Base-by-base conservation (phyloP, 2,113 vertebrate genomes). In the Mormyrus lacerda region DNA sequence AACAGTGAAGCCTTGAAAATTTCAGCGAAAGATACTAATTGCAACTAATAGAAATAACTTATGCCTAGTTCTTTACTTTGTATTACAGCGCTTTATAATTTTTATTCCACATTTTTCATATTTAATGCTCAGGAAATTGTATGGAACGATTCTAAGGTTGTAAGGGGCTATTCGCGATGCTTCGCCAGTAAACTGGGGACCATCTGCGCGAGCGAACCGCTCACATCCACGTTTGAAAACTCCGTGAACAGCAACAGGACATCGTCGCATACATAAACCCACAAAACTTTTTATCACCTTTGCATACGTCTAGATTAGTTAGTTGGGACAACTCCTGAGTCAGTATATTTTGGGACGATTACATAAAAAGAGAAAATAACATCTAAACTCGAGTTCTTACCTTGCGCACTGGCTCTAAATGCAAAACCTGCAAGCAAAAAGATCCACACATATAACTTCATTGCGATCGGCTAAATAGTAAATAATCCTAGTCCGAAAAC, bases 401-500 rank as follows among this genome's bases (percentile, higher is more conserved):
- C 93, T 69, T 95, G 50, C 0, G 92, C 89, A 55, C 89, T 90
- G 1, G 93, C 87, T 24, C 89, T 91, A 44, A 90, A 0, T 24
- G 91, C n/a, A 4, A 95, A 90, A n/a, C 89, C 45, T 27, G 93
- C 87, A 4, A 94, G 55, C 0, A 89, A 31, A 87, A 89, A 8
- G 24, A 91, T 91, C 93, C 94, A 89, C 50, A 93, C 11, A 24
- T n/a, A 87, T 13, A 89, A 90, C 91, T 88, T 91, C 95, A 95
- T 95, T 35, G 11, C 89, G 89, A 6, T 87, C 24, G 39, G 48
- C 17, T 39, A 90, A 85, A 58, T 45, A 73, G 88, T 45, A 13
- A 84, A 39, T 13, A 50, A 19, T 8, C 85, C 1, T 8, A 7
- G 5, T 6, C 17, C 4, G 3, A 24, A 35, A n/a, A 85, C 44